A percentile compares a stretch with the other conserved stretches of the same genome.
These are phyloP conservation scores for Drosophila macrothrix DNA, from an alignment of 2,888 invertebrate species.

Conservation along the genomic window DNA sequence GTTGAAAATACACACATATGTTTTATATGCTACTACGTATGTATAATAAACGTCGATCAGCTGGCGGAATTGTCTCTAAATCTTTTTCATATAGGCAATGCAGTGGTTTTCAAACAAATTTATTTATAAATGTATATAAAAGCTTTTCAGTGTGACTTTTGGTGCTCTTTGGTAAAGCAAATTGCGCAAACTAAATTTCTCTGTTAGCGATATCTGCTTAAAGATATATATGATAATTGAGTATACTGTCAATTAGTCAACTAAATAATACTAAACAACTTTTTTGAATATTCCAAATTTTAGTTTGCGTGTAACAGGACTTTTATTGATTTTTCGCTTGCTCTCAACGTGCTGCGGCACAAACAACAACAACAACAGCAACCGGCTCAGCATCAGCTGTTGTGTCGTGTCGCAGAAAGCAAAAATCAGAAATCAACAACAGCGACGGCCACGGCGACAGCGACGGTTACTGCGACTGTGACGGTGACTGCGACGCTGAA, in stretches of 20 bases:
- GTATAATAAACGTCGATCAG: constrained; percentile 1
- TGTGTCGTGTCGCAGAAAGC: constrained; percentile 8
- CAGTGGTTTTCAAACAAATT: constrained; percentile 17
- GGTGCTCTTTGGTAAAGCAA: constrained; percentile 9
- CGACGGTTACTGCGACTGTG: constrained; percentile 19
- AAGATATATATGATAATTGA: neutral
- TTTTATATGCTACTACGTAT: neutral
- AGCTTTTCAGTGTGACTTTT: constrained; percentile 21
- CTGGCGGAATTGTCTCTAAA: neutral
- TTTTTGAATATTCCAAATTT: constrained; percentile 6
- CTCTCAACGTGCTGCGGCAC: constrained; percentile 17
- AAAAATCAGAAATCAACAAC: constrained; percentile 10
- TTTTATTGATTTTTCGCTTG: constrained; percentile 51
- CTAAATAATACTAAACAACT: neutral
- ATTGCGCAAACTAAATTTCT: neutral
- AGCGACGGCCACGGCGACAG: constrained; percentile 1
- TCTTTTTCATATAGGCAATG: constrained; percentile 4
- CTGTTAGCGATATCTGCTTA: neutral
- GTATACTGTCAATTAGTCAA: neutral
- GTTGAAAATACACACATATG: neutral
- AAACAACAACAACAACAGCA: constrained; percentile 33
- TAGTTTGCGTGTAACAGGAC: neutral
- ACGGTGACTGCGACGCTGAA: constrained; percentile 18
- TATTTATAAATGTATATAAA: constrained; percentile 10
- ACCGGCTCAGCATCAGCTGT: constrained; percentile 60